Conservation (phyloP, 2,888 invertebrate species). For the Brachyptera risi region DNA sequence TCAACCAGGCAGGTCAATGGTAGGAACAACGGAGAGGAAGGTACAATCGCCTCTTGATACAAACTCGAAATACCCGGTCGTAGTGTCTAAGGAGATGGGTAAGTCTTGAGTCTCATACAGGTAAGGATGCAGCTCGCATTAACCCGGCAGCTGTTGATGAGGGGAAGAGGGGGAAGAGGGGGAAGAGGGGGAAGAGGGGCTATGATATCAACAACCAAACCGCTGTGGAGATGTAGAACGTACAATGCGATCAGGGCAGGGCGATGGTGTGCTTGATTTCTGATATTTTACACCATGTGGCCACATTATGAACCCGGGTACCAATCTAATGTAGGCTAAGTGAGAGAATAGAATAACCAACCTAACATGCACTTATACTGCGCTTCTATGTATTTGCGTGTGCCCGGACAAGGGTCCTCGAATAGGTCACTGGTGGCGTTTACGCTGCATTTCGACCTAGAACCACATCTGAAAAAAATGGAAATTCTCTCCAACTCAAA, state of each 20-base stretch:
- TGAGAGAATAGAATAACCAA: constrained; percentile 19
- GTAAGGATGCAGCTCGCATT: too few relatives aligned
- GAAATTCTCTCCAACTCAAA: constrained; percentile 7
- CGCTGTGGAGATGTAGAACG: background rate
- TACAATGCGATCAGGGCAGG: background rate
- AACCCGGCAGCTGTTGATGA: too few relatives aligned
- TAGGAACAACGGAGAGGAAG: too few relatives aligned
- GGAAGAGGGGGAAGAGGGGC: background rate
- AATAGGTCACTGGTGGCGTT: constrained; percentile 42
- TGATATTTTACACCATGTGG: too few relatives aligned
- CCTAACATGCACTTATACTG: constrained; percentile 50
- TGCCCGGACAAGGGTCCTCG: constrained; percentile 57
- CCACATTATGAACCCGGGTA: background rate
- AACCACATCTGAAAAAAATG: constrained; percentile 37
- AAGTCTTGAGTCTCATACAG: too few relatives aligned
- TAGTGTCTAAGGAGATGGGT: too few relatives aligned
- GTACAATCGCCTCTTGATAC: too few relatives aligned
- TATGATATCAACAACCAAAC: background rate
- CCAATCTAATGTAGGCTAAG: background rate
- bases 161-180: too few relatives aligned
- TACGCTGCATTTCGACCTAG: constrained; percentile 38
- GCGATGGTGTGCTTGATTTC: background rate
- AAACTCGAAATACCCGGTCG: too few relatives aligned
- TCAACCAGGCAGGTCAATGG: too few relatives aligned
- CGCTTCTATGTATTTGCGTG: constrained; percentile 57